Conservation (phyloP, 2,888 invertebrate species). For the Synergus umbraculus region DNA sequence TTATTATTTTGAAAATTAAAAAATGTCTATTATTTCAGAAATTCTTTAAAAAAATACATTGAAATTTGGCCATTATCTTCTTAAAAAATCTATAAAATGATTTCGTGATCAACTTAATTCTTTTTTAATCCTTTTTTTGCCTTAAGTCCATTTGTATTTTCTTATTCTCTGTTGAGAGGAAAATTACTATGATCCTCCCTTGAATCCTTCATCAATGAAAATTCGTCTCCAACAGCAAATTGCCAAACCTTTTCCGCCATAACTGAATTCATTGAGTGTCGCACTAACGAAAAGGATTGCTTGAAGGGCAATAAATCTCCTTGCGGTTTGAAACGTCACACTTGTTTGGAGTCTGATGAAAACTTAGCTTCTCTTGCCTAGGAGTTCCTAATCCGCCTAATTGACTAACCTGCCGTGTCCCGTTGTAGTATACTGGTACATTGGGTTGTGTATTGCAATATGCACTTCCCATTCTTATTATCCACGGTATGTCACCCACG, state of each 20-base stretch:
- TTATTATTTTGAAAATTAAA: constrained; percentile 40
- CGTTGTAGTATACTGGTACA: constrained; percentile 1
- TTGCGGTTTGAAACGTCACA: constrained; percentile 67
- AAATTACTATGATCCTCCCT: constrained; percentile 49
- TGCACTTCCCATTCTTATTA: constrained; percentile 44
- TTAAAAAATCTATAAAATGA: too few relatives aligned
- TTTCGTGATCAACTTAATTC: too few relatives aligned
- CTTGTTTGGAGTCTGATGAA: constrained; percentile 65
- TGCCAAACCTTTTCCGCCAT: constrained; percentile 59
- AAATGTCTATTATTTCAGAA: too few relatives aligned
- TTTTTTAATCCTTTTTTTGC: too few relatives aligned
- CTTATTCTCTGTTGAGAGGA: constrained; percentile 52
- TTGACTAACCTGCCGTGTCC: constrained; percentile 48
- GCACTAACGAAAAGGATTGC: neutral
- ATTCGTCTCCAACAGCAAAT: constrained; percentile 44
- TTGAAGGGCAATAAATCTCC: constrained; percentile 61
- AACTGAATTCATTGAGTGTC: constrained; percentile 25
- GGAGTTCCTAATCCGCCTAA: constrained; percentile 16
- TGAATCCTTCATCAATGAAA: neutral
- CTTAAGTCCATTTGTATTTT: neutral
- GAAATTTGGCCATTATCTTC: too few relatives aligned
- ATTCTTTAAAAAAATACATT: too few relatives aligned
- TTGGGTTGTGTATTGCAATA: constrained; percentile 42
- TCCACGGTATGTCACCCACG: constrained; percentile 29
- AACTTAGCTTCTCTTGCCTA: constrained; percentile 43